Conservation (phyloP, 2,888 invertebrate species). For the Noctua fimbriata region DNA sequence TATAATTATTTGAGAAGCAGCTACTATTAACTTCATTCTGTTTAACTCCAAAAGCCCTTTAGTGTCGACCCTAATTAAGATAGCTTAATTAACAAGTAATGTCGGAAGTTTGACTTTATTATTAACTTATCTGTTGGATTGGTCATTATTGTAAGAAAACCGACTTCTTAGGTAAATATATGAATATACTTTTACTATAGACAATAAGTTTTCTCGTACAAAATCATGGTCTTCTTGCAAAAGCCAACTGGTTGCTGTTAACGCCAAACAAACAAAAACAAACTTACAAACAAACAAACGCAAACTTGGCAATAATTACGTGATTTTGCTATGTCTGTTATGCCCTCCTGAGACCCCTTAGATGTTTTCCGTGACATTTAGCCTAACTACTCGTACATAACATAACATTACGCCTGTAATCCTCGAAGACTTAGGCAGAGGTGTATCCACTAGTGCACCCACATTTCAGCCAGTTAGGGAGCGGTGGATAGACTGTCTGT, state of each 20-base stretch:
- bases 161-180: too few species aligned
- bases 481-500: too few species aligned
- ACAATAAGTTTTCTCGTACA: too few species aligned
- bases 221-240: too few species aligned
- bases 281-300: too few species aligned
- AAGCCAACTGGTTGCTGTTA: too few species aligned
- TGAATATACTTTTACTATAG: too few species aligned
- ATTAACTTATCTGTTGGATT: constrained; percentile 31
- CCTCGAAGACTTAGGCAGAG: not conserved
- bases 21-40: constrained; percentile 26
- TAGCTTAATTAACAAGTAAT: constrained; percentile 47
- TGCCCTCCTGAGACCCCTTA: too few species aligned
- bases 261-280: too few species aligned
- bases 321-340: too few species aligned
- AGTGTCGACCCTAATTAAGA: constrained; percentile 48
- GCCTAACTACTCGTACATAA: not conserved
- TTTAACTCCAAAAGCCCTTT: constrained; percentile 11
- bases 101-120: constrained; percentile 28
- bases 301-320: too few species aligned
- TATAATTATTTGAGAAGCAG: constrained; percentile 40
- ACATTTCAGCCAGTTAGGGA: not conserved
- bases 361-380: too few species aligned
- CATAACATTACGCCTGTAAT: not conserved
- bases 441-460: not conserved
- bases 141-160: not conserved